Evolutionary conservation across 2,888 invertebrate genomes (phyloP).

Genomic region (Carterocephalus palaemon): DNA sequence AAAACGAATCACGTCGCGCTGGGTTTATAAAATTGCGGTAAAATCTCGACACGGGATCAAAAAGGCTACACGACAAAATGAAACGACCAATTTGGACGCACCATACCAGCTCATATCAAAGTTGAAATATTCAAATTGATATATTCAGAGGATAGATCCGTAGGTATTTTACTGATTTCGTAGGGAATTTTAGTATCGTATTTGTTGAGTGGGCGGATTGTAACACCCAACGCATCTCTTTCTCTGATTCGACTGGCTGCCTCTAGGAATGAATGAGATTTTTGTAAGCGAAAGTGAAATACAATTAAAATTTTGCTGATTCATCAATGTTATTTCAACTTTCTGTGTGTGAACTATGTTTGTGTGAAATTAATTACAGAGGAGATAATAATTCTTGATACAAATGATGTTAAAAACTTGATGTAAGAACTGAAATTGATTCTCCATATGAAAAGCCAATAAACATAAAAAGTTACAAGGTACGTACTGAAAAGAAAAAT

Average conservation of each 20-base stretch:
- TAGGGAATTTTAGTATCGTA: conserved; percentile 17
- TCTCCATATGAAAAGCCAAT: no score
- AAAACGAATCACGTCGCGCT: conserved; percentile 60
- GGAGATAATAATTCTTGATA: no score
- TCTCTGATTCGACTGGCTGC: conserved; percentile 3
- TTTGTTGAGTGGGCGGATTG: conserved; percentile 21
- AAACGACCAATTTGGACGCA: conserved; percentile 40
- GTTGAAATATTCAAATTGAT: conserved; percentile 24
- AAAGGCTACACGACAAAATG: conserved; percentile 42
- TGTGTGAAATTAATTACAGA: no score
- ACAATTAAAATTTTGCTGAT: background rate
- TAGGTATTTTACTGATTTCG: conserved; percentile 18
- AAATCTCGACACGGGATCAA: conserved; percentile 53
- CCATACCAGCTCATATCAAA: conserved; percentile 21
- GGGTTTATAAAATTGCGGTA: conserved; percentile 63
- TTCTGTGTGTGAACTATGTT: no score
- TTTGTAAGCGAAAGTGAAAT: conserved; percentile 4
- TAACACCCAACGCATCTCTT: conserved; percentile 15
- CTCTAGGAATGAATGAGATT: conserved; percentile 5
- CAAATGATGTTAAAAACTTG: no score
- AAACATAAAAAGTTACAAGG: no score
- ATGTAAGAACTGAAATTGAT: no score
- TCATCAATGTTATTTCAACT: no score
- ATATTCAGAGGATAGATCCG: conserved; percentile 11
- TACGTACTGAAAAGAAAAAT: no score